Evolutionary conservation across 2,888 invertebrate species (phyloP), one percentile per base, ranked within the genome.

Genomic region (Apomyelois bistriatella): DNA sequence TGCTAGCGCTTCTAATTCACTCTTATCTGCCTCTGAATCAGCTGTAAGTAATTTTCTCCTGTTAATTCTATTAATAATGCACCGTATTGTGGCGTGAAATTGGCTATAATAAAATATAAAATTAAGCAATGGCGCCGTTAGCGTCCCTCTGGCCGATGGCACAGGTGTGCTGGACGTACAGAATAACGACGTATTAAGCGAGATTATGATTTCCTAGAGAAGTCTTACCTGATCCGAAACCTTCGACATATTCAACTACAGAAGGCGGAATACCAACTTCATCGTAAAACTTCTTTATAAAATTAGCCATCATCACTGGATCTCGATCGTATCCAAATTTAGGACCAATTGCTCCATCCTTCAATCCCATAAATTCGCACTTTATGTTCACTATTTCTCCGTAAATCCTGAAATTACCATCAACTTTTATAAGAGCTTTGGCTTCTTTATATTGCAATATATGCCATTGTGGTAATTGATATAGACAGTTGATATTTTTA

Each of bases 171-270:
- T n/a, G n/a, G n/a, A n/a, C n/a, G n/a, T n/a, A n/a, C n/a, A n/a
- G n/a, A n/a, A n/a, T n/a, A n/a, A n/a, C n/a, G n/a, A n/a, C n/a
- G n/a, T n/a, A n/a, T n/a, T n/a, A n/a, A n/a, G n/a, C n/a, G n/a
- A n/a, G n/a, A n/a, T n/a, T n/a, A n/a, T n/a, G n/a, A n/a, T n/a
- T n/a, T n/a, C n/a, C n/a, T n/a, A n/a, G 3, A 2, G 22, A 22
- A 22, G 30, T 55, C 40, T 58, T 67, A 86, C 95, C 95, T 57
- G 94, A 94, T 56, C 95, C 95, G 66, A 96, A 96, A 35, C 97
- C 96, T 84, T 98, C 98, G 1, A 98, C 91, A 73, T 94, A 98
- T 58, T 93, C 92, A 7, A 98, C 91, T 0, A 87, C 82, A 6
- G 82, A 73, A 0, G 97, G 95, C 48, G 93, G 86, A 9, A 97